Base-by-base conservation (phyloP, 1,140 invertebrate genomes). In the Vollenhovia emeryi region DNA sequence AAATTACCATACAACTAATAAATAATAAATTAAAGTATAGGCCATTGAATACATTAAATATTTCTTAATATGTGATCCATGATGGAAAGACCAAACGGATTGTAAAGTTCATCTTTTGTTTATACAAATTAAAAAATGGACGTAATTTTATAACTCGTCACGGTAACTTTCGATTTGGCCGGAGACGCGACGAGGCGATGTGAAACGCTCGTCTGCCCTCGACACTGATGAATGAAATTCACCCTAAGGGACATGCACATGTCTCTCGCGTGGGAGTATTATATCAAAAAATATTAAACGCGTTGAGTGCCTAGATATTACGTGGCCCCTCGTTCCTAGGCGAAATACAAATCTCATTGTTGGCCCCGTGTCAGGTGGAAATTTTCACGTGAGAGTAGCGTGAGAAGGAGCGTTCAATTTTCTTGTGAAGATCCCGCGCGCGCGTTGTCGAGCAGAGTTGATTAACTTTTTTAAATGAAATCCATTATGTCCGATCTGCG, bases 201-300 rank as follows among this genome's bases (percentile, higher is more conserved):
- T 91, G 92, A 93, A 93, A 89, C 78, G 78, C 33, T 91, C 79
- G 92, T 87, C 84, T 93, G 93, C 76, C 68, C 50, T 87, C 90
- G 92, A 93, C 93, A 93, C 88, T 93, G 92, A 93, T 85, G 87
- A 92, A 93, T 93, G 87, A 87, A 92, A 91, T 59, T 45, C 84
- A 90, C 89, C 82, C 87, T 36, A 48, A 75, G 55, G 48, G 30
- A 60, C 52, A 82, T 84, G 73, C 89, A 57, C 66, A 55, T 27
- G 71, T 27, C 30, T 36, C 40, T 15, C 64, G 87, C 83, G 91
- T 91, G 92, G 89, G 89, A 90, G 92, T 89, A 79, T 84, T 71
- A 74, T 57, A 57, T 79, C 64, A 73, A 69, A 55, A 84, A 82
- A 90, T 78, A 82, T 62, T 83, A 68, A 80, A 91, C 85, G 86